Base-by-base conservation (phyloP, 2,888 invertebrate species). In the Imbricaverruca yamaguchii region DNA sequence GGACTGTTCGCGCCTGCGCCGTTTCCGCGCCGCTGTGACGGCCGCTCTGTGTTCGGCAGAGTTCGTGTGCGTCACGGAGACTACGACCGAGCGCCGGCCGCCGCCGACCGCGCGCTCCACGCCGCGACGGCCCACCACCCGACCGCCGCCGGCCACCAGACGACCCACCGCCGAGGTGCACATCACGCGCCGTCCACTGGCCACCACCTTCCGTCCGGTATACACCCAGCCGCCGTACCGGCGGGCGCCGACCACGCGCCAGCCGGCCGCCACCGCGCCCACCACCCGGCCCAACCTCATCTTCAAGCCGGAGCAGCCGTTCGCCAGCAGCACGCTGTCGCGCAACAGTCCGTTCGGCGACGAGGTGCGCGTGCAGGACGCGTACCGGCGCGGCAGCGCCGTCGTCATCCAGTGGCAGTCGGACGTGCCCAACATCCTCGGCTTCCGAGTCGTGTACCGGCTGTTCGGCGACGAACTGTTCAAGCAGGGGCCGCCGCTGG, bases 321-420 rank as follows among this genome's bases (percentile, higher is more conserved):
- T 55, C 25, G 53, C 57, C 39, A n/a, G n/a, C 21, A 23, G 25
- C 18, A n/a, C 39, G 8, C 18, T 25, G 1, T 53, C 39, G n/a
- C 65, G 57, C n/a, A 21, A 53, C 69, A 56, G 61, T n/a, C 25
- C 11, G 56, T 25, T n/a, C 55, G 80, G 53, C n/a, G 61, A 80
- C 13, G 80, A 80, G 80, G 80, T 80, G 80, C 63, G 80, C 84
- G 93, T 95, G 61, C 93, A 94, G 87, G 94, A 93, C 85, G 95
- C 95, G 15, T 93, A 93, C 86, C 89, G 93, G 83, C 93, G 94
- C 87, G 95, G 86, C 78, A 86, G 85, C 82, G 85, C 95, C 0
- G 94, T 96, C 39, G 92, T 95, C 85, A 94, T 96, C 84, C 94
- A 95, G 86, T 96, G 96, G 96, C 94, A 94, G 86, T 94, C 94